phyloP scores from a whole-genome alignment of 2,888 invertebrate genomes.

The Elegia similella region DNA sequence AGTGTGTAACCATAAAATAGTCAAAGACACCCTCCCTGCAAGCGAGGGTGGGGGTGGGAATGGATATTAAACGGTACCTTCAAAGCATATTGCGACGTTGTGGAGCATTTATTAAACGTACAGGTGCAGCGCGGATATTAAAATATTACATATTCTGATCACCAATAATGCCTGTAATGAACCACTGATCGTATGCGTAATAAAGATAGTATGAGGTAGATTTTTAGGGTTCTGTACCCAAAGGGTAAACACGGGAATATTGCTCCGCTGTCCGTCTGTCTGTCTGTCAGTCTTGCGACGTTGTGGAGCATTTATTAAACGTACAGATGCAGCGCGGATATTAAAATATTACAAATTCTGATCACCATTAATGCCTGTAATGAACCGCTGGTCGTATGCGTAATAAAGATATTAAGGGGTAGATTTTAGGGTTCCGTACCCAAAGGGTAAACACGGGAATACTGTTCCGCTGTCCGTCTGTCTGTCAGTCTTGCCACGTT shows the following conservation, averaged over 20 bases:
- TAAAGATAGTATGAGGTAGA: not conserved
- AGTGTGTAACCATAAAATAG: not conserved
- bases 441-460: too few relatives aligned
- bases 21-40: not conserved
- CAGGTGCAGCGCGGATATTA: slow-evolving; percentile 36
- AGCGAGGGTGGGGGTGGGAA: not conserved
- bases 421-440: too few relatives aligned
- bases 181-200: not conserved
- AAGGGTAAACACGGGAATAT: too few relatives aligned
- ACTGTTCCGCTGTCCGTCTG: too few relatives aligned
- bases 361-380: not conserved
- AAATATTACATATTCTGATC: slow-evolving; percentile 29
- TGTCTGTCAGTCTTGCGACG: too few relatives aligned
- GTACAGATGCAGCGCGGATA: slow-evolving; percentile 34
- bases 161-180: not conserved
- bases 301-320: too few relatives aligned
- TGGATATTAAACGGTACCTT: slow-evolving; percentile 34
- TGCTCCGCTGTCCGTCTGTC: too few relatives aligned
- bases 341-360: slow-evolving; percentile 32
- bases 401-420: not conserved
- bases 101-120: slow-evolving; percentile 38
- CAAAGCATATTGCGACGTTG: slow-evolving; percentile 41
- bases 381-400: not conserved
- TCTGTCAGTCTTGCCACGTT: too few relatives aligned
- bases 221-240: too few relatives aligned